phyloP scores from a whole-genome alignment of 2,888 invertebrate species.

The Brachypalpus laphriformis region DNA sequence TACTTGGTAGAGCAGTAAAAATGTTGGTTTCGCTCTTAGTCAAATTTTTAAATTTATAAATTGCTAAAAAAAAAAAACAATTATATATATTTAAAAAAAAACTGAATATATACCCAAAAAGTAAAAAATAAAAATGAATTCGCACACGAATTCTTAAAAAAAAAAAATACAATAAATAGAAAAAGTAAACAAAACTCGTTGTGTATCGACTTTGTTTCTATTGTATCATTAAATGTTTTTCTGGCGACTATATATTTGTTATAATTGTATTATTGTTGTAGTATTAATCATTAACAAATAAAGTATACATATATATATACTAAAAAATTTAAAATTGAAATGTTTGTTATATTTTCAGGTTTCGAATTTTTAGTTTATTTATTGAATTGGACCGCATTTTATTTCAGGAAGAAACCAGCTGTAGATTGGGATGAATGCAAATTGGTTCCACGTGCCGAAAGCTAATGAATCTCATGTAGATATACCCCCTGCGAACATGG shows the following conservation, averaged over 20 bases:
- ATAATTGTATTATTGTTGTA: conserved; percentile 66
- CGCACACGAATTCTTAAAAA: conserved; percentile 28
- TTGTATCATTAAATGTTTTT: conserved; percentile 48
- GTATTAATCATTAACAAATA: conserved; percentile 49
- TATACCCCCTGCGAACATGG: neutral
- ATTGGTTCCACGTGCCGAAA: conserved; percentile 10
- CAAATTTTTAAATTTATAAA: conserved; percentile 66
- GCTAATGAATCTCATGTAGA: neutral
- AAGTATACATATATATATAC: conserved; percentile 39
- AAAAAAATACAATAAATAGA: conserved; percentile 31
- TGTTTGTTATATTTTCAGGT: neutral
- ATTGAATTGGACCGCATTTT: neutral
- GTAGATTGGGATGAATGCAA: neutral
- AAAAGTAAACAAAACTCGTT: conserved; percentile 37
- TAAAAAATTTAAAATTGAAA: neutral
- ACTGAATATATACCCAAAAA: conserved; percentile 47
- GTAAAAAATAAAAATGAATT: conserved; percentile 33
- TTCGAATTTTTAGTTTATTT: neutral
- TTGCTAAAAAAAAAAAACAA: conserved; percentile 66
- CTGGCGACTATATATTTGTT: conserved; percentile 50
- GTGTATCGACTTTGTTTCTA: conserved; percentile 34
- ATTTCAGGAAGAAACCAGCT: neutral
- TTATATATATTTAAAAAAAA: conserved; percentile 24
- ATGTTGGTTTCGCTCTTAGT: conserved; percentile 67
- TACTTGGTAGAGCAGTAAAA: conserved; percentile 46